These are phyloP conservation scores for Rotaria socialis DNA, from an alignment of 2,888 invertebrate species.

Conservation along the genomic window DNA sequence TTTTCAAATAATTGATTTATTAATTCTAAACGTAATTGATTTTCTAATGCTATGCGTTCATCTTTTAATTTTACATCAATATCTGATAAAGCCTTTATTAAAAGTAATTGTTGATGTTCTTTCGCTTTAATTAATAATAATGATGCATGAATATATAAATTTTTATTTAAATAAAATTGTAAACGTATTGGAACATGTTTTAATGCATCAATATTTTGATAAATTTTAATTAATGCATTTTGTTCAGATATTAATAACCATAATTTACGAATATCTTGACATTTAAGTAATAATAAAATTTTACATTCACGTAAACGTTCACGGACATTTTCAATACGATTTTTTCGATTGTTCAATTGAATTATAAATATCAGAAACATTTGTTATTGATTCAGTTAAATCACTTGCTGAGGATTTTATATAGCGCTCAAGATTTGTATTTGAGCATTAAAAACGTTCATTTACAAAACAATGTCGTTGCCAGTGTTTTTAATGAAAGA, in stretches of 20 bases:
- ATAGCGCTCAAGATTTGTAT: neutral
- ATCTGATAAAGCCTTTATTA: constrained; percentile 19
- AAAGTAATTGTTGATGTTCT: constrained; percentile 10
- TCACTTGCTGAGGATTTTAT: neutral
- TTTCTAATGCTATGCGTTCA: neutral
- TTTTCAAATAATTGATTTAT: constrained; percentile 1
- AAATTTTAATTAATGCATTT: constrained; percentile 27
- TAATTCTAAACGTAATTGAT: neutral
- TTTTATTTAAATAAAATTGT: constrained; percentile 21
- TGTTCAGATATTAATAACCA: constrained; percentile 46
- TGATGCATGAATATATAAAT: constrained; percentile 22
- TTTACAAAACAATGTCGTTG: constrained; percentile 10
- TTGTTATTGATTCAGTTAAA: neutral
- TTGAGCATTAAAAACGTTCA: constrained; percentile 6
- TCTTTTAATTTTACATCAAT: constrained; percentile 9
- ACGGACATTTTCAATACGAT: constrained; percentile 30
- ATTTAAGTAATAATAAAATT: constrained; percentile 41
- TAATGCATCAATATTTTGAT: constrained; percentile 12
- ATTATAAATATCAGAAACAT: neutral
- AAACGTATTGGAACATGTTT: constrained; percentile 32
- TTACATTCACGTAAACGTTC: constrained; percentile 45
- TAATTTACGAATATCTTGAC: constrained; percentile 42
- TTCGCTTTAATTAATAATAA: constrained; percentile 30
- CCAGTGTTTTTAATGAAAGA: too few species aligned
- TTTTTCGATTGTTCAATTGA: constrained; percentile 31